phyloP scores from a whole-genome alignment of 2,113 vertebrate species.

The Nothobranchius furzeri region DNA sequence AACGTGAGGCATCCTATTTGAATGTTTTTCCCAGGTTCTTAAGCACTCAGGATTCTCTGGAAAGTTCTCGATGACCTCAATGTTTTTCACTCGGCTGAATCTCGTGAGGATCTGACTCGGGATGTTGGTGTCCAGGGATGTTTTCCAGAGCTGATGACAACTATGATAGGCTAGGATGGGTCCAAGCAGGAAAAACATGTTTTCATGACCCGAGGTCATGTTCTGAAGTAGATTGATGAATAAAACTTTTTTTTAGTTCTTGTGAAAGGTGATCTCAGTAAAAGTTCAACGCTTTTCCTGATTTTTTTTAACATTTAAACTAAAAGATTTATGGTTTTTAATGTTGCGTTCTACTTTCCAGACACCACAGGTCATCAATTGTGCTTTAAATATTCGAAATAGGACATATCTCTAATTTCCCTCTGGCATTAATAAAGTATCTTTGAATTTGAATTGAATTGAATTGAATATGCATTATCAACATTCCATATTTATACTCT shows the following conservation, averaged over 20 bases:
- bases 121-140: constrained; percentile 61
- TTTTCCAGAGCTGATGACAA: constrained; percentile 55
- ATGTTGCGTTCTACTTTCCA: neutral
- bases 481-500: neutral
- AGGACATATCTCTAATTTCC: too few relatives aligned
- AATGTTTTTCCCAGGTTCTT: constrained; percentile 82
- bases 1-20: constrained; percentile 82
- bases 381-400: too few relatives aligned
- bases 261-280: neutral
- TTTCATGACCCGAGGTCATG: constrained; percentile 12
- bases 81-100: constrained; percentile 73
- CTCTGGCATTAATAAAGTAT: too few relatives aligned
- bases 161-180: constrained; percentile 27
- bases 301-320: too few relatives aligned
- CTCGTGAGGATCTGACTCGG: constrained; percentile 76
- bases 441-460: too few relatives aligned
- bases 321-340: neutral
- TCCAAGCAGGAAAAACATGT: constrained; percentile 36
- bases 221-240: neutral
- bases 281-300: too few relatives aligned
- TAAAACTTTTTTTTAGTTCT: neutral
- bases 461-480: neutral
- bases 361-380: neutral
- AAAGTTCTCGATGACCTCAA: constrained; percentile 75
- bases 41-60: constrained; percentile 61